Conservation (phyloP, 1,140 invertebrate genomes). For the Druon quercuslanigerum region DNA sequence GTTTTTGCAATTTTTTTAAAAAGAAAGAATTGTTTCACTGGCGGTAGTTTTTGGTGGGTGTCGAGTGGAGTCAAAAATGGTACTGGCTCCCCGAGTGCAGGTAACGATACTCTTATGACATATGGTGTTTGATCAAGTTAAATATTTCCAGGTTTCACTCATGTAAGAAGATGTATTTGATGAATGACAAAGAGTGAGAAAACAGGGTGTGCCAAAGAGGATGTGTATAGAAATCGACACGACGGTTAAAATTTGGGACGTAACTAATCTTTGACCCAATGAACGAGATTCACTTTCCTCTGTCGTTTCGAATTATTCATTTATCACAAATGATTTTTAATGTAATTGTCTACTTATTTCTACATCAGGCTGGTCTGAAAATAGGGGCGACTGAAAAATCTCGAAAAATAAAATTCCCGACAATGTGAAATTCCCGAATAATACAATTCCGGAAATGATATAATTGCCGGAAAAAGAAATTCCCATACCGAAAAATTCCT, state of each 20-base stretch:
- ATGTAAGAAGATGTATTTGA: conserved; percentile 56
- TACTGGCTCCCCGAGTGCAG: conserved; percentile 52
- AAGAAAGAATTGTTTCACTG: not conserved
- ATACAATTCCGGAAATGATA: too few species aligned
- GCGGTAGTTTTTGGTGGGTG: not conserved
- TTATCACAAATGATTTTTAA: not conserved
- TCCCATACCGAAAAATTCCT: too few species aligned
- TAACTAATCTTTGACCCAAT: conserved; percentile 44
- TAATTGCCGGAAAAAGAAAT: too few species aligned
- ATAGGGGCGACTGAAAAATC: too few species aligned
- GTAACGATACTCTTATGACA: conserved; percentile 60
- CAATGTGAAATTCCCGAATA: too few species aligned
- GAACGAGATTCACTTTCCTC: conserved; percentile 22
- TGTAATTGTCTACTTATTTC: not conserved
- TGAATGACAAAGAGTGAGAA: conserved; percentile 50
- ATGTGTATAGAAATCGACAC: conserved; percentile 67
- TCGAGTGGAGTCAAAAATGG: conserved; percentile 36
- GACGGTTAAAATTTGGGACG: conserved; percentile 43
- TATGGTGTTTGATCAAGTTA: conserved; percentile 60
- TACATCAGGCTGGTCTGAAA: too few species aligned
- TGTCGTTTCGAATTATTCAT: not conserved
- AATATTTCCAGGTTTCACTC: conserved; percentile 68
- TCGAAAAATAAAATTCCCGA: too few species aligned
- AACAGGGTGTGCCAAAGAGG: conserved; percentile 61
- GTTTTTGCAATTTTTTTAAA: not conserved